Percentiles rank a stretch among this genome's conserved stretches.
These are phyloP conservation scores for Spatula clypeata DNA, from an alignment of 2,797 vertebrate genomes.

Conservation along the genomic window DNA sequence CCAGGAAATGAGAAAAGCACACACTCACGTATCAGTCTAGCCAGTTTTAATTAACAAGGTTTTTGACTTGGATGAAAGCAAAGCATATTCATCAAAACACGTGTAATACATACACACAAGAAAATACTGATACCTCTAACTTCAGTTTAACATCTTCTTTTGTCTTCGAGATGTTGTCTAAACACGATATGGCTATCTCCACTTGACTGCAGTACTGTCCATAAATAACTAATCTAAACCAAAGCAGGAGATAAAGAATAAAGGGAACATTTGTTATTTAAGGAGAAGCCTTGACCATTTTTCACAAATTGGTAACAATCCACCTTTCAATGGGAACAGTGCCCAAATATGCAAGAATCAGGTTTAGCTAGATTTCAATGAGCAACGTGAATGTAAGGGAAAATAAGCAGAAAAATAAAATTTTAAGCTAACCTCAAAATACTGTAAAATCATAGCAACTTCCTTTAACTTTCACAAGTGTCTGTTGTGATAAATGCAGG, in stretches of 20 bases:
- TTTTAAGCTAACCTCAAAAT: neutral
- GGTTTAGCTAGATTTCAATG: neutral
- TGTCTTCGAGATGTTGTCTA: constrained; percentile 94
- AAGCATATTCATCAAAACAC: neutral
- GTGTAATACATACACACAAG: rapidly evolving
- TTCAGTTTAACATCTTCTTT: constrained; percentile 96
- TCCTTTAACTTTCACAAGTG: neutral
- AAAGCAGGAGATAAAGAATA: constrained; percentile 12
- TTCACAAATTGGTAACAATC: neutral
- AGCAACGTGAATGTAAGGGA: neutral
- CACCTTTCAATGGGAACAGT: neutral
- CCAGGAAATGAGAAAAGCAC: neutral
- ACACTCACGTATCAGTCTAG: neutral
- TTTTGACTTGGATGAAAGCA: neutral
- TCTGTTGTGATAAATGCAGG: neutral
- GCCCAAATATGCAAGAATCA: neutral
- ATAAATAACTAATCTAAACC: constrained; percentile 93
- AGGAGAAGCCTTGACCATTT: neutral
- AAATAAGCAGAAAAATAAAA: neutral
- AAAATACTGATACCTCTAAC: constrained; percentile 87
- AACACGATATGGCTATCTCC: constrained; percentile 91
- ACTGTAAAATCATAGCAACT: neutral
- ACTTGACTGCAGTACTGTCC: constrained; percentile 98
- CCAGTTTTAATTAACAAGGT: neutral
- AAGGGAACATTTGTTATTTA: neutral